Evolutionary conservation across 1,140 invertebrate genomes (phyloP), one percentile per base, ranked within the genome.

Genomic region (Saccostrea glomerata): DNA sequence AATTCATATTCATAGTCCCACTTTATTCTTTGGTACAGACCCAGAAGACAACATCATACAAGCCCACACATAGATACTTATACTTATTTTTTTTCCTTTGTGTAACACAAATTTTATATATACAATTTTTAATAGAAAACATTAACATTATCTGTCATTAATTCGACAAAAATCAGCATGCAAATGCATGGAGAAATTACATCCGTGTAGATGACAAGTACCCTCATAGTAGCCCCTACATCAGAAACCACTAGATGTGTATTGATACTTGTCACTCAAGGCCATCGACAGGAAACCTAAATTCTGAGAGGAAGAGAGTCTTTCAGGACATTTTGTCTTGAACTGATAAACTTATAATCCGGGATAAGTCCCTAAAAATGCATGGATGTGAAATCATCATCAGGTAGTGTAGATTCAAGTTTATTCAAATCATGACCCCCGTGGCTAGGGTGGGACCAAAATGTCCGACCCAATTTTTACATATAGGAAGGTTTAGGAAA

Each of bases 261-360:
- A 77, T 77, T 77, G 70, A 77, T 77, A 77, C 70, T 77, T 25
- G 25, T 77, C 25, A 77, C 25, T 36, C 70, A 77, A 77, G 70
- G 25, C 25, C 70, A 36, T 15, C 9, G 12, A 15, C 7, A 30
- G 25, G 70, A 11, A 30, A 36, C 0, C 70, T 2, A 25, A 30
- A 77, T 30, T 36, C 12, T 13, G 7, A 77, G 25, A 47, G 47
- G 47, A 47, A 47, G 5, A 47, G 47, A 47, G 47, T 47, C 5
- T 47, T 47, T 47, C 47, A 47, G 47, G 47, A 9, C 47, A 47
- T 77, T 77, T 40, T 77, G 70, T 77, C 70, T 36, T 77, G 70
- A 36, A 23, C 70, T 30, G 70, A 36, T 77, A 77, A 73, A 77
- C 70, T 77, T 30, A 15, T 77, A 77, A 77, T 77, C 70, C 23